Conservation (phyloP, 2,888 invertebrate genomes). For the Girardia tigrina region DNA sequence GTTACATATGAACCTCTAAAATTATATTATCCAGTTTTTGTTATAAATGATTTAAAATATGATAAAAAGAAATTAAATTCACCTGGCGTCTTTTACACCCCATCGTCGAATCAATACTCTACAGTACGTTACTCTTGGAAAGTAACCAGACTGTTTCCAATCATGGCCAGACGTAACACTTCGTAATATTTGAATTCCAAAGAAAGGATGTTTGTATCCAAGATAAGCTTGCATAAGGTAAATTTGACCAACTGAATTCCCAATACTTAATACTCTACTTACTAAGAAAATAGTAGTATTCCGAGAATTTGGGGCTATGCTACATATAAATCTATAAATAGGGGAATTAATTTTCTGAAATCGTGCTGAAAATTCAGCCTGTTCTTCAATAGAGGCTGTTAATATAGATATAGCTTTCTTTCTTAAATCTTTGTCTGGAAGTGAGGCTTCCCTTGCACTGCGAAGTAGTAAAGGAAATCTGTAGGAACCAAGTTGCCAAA, state of each 20-base stretch:
- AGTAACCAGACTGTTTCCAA: conserved; percentile 21
- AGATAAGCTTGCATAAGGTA: conserved; percentile 31
- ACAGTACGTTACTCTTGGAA: conserved; percentile 29
- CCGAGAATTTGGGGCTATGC: conserved; percentile 26
- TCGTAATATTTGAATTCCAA: conserved; percentile 24
- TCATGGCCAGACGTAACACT: conserved; percentile 16
- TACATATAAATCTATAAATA: conserved; percentile 24
- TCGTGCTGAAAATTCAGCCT: conserved; percentile 30
- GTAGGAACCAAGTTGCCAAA: conserved; percentile 33
- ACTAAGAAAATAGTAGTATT: conserved; percentile 30
- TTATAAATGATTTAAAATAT: no score
- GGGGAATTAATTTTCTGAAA: conserved; percentile 24
- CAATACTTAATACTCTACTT: conserved; percentile 26
- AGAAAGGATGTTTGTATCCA: conserved; percentile 21
- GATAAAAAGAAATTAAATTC: no score
- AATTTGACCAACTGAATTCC: conserved; percentile 33
- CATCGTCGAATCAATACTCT: conserved; percentile 10
- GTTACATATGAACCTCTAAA: no score
- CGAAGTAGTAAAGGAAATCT: conserved; percentile 29
- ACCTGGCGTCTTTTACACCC: conserved; percentile 12
- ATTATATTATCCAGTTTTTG: no score
- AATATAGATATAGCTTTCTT: conserved; percentile 29
- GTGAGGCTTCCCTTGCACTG: conserved; percentile 25
- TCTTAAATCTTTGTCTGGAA: conserved; percentile 32
- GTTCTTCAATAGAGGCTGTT: conserved; percentile 32